phyloP scores from a whole-genome alignment of 2,888 invertebrate species.

The Elysia crispata region DNA sequence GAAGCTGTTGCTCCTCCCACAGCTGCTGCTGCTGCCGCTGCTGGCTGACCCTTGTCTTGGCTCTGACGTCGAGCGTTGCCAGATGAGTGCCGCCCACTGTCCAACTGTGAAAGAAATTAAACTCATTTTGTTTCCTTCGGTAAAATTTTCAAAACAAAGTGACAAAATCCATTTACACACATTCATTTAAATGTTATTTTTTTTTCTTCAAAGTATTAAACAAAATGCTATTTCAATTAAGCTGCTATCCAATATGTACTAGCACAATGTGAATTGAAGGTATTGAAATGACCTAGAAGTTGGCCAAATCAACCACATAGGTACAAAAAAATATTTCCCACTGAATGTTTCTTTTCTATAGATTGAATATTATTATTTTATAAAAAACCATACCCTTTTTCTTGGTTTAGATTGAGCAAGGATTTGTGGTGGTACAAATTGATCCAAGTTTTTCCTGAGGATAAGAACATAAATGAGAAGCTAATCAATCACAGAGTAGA shows the following conservation, averaged over 20 bases:
- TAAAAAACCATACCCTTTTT: constrained; percentile 43
- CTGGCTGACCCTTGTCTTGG: constrained; percentile 46
- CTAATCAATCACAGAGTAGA: background rate
- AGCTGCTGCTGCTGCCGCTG: constrained; percentile 53
- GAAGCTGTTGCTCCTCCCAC: constrained; percentile 52
- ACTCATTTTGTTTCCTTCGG: background rate
- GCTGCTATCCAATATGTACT: too few species aligned
- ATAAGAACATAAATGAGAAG: constrained; percentile 13
- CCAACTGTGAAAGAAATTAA: constrained; percentile 15
- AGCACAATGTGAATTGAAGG: too few species aligned
- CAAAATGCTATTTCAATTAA: too few species aligned
- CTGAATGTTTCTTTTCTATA: background rate
- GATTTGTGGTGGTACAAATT: constrained; percentile 49
- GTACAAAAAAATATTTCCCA: too few species aligned
- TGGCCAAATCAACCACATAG: too few species aligned
- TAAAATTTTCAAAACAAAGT: background rate
- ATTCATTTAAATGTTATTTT: too few species aligned
- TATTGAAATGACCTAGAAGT: too few species aligned
- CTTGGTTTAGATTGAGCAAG: constrained; percentile 43
- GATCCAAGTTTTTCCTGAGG: constrained; percentile 49
- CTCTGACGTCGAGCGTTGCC: constrained; percentile 46
- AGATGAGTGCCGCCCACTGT: constrained; percentile 42
- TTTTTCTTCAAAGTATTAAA: too few species aligned
- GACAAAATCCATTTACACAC: too few species aligned
- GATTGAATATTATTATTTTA: background rate